Evolutionary conservation across 1,140 invertebrate genomes (phyloP), one percentile per base, ranked within the genome.

Genomic region (Ips typographus): DNA sequence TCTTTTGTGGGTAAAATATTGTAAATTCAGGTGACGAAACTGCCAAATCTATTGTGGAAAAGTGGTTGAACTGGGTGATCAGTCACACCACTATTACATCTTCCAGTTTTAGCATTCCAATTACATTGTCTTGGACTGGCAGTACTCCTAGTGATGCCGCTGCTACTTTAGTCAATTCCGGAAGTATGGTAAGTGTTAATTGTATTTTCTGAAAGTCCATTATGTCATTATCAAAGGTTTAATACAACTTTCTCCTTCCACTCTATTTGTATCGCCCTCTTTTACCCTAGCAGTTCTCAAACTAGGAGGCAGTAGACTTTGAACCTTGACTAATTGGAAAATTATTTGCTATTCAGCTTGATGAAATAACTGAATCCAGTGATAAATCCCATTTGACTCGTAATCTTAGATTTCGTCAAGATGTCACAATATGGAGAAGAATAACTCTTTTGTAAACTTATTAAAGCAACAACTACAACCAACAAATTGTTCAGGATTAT

Each of bases 21-120:
- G 7, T 37, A 51, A 1, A 41, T 39, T 41, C 43, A 65, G 70
- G 59, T 36, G 71, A 73, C 55, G n/a, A 8, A 38, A 73, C 51
- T 42, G 71, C 68, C 38, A 56, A 70, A 51, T 1, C 42, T 38
- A 39, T 70, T 42, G 52, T 73, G 36, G 37, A 52, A 0, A 73
- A 73, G 62, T 73, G 71, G 71, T 58, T 70, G 2, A 47, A 38
- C 0, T 73, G 71, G 71, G 61, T 68, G 6, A 44, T 64, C 55
- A 22, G 40, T 8, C 42, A 70, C 38, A 60, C 62, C 22, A 62
- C n/a, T 1, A 7, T 56, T 41, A 44, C 64, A n/a, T 47, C 5
- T 22, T 22, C 22, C 22, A 22, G 22, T 22, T 22, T 22, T 22
- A 22, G 22, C 22, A 22, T 22, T 22, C 22, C 22, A 22, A 22